Base-by-base conservation (phyloP, 2,113 vertebrate genomes). In the Rostratula benghalensis region DNA sequence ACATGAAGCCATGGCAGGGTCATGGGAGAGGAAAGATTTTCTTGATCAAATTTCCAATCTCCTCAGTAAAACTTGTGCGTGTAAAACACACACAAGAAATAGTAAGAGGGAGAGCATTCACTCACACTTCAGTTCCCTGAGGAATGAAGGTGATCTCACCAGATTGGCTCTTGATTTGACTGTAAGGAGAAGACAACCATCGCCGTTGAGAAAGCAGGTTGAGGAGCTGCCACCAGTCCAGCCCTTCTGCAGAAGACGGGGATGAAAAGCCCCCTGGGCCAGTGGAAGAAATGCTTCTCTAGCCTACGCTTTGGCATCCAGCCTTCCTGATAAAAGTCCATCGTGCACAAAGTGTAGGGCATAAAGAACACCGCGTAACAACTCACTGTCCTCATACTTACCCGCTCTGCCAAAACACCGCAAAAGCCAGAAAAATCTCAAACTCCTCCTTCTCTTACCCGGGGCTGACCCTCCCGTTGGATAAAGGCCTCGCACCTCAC, bases 301-400 rank as follows among this genome's bases (percentile, higher is more conserved):
- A 54, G 27, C 39, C 70, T 5, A 0, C 15, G 7, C 37, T 18
- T 25, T 17, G 33, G 31, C 70, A 48, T 2, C 21, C 10, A 22
- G 54, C 65, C 65, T 27, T 31, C 45, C 80, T 45, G 33, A 4
- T 11, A 39, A 19, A 16, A 74, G n/a, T 12, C 68, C 20, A 22
- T 8, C 0, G 0, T 4, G 25, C 51, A 81, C 59, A 23, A 11
- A 13, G 23, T 6, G 1, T 25, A n/a, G 43, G 35, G 21, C 10
- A 13, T 35, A 27, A 43, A 59, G 19, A 71, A 23, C n/a, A 9
- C 9, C 0, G 0, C 3, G 1, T 11, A 48, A 35, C 37, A 65
- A 7, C 54, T 68, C n/a, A 0, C 45, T 54, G 22, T 6, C 77
- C 4, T 2, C 27, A 12, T 11, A 15, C 20, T 46, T 39, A 24